Evolutionary conservation across 2,797 vertebrate species (phyloP), one percentile per base, ranked within the genome.

Genomic region (Trematomus bernacchii): DNA sequence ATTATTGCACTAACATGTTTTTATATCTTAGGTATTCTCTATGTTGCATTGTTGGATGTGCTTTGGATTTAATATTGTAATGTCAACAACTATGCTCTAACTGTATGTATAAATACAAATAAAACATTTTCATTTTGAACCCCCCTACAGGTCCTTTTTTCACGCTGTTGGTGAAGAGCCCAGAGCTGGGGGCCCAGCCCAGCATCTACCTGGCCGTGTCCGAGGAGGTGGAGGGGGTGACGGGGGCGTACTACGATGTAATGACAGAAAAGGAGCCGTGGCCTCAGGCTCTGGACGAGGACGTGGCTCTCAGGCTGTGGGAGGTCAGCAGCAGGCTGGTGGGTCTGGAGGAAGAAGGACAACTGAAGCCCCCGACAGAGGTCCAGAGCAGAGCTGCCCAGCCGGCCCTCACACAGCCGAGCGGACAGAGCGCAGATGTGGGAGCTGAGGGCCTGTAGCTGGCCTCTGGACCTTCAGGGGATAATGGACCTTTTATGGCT

Each of bases 181-280:
- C 96, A 8, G 85, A 84, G 68, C 91, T 96, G 53, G 97, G 96
- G 0, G 95, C 96, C 9, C 96, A 97, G 88, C 90, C 97, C 78
- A 95, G 93, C 40, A 58, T 96, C 1, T 96, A 95, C 88, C 85
- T 97, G 80, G 95, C 96, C 0, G 95, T 97, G 71, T 94, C 95
- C 0, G 92, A 96, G 77, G 95, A 97, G 42, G 57, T 97, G 77
- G 93, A 93, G 69, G 95, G 89, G 0, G 84, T 96, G 76, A 95
- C 95, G 0, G 96, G 97, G 3, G 88, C 87, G 53, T 97, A 97
- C 88, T 97, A 96, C 8, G 94, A 97, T 47, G 95, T 94, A 12
- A 82, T 97, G 90, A 93, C 79, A 15, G 94, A 96, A 83, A 96
- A 95, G 86, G 91, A 96, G 13, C 95, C 95, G 0, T 95, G 95